phyloP scores from a whole-genome alignment of 2,113 vertebrate species.

The Ahaetulla prasina region DNA sequence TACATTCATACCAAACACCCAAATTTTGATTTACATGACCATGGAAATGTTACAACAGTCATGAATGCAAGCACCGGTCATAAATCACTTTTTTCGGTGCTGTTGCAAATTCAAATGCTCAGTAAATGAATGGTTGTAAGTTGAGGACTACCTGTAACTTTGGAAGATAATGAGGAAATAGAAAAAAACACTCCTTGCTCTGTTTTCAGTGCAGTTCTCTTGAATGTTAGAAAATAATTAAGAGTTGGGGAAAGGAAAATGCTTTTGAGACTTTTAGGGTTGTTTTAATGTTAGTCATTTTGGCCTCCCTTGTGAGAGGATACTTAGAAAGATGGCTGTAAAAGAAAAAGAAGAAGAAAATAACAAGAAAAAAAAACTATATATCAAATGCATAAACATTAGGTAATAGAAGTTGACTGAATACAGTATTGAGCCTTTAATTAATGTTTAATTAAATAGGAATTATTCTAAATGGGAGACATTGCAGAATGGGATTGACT shows the following conservation, averaged over 20 bases:
- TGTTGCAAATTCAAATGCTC: background rate
- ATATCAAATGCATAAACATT: background rate
- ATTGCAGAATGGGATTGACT: background rate
- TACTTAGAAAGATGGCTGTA: background rate
- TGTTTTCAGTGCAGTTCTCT: background rate
- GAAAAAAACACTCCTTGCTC: background rate
- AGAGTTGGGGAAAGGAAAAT: background rate
- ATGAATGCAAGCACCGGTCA: background rate
- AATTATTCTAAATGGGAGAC: background rate
- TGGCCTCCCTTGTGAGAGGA: background rate
- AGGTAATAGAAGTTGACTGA: background rate
- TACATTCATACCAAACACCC: background rate
- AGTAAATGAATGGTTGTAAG: background rate
- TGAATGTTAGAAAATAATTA: background rate
- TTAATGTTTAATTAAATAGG: background rate
- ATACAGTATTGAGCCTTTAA: background rate
- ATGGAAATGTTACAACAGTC: background rate
- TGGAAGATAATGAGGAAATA: background rate
- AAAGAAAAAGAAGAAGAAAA: background rate
- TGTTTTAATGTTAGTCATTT: background rate
- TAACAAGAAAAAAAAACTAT: background rate
- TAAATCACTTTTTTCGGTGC: background rate
- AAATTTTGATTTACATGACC: background rate
- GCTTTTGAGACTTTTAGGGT: background rate
- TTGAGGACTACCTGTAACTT: background rate